These are phyloP conservation scores for Plusia festucae DNA, from an alignment of 2,888 invertebrate genomes.

Conservation along the genomic window DNA sequence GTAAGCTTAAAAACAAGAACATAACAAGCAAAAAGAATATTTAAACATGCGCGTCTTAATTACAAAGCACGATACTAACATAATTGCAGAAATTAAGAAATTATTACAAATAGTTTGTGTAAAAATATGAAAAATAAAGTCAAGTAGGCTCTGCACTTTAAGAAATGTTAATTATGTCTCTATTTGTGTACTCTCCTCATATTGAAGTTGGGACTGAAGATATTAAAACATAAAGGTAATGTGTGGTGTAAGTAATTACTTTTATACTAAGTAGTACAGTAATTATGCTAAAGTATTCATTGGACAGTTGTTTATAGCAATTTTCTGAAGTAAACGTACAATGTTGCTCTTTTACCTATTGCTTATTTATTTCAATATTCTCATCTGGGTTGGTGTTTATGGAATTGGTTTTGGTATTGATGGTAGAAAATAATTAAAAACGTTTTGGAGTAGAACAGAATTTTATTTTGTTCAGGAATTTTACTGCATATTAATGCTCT, in stretches of 20 bases:
- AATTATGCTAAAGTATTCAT: neutral
- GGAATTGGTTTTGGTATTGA: too few relatives aligned
- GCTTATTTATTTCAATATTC: neutral
- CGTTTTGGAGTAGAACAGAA: too few relatives aligned
- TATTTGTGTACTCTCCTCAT: neutral
- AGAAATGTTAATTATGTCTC: neutral
- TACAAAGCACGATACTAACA: neutral
- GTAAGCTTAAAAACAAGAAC: neutral
- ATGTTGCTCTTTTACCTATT: neutral
- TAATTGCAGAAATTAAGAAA: slow-evolving; percentile 4
- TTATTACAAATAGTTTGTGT: neutral
- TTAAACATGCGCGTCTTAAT: neutral
- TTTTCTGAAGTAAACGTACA: neutral
- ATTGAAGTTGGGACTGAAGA: too few relatives aligned
- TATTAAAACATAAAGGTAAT: neutral
- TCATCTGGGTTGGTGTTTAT: too few relatives aligned
- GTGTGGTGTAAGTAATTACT: neutral
- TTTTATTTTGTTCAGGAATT: too few relatives aligned
- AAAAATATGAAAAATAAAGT: too few relatives aligned
- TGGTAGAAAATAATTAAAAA: too few relatives aligned
- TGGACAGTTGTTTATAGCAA: neutral
- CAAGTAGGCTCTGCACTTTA: neutral
- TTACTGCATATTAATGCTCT: too few relatives aligned
- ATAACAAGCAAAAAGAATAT: neutral
- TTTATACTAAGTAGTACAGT: slow-evolving; percentile 2